phyloP scores from a whole-genome alignment of 2,113 vertebrate species.

The Plectropomus leopardus region DNA sequence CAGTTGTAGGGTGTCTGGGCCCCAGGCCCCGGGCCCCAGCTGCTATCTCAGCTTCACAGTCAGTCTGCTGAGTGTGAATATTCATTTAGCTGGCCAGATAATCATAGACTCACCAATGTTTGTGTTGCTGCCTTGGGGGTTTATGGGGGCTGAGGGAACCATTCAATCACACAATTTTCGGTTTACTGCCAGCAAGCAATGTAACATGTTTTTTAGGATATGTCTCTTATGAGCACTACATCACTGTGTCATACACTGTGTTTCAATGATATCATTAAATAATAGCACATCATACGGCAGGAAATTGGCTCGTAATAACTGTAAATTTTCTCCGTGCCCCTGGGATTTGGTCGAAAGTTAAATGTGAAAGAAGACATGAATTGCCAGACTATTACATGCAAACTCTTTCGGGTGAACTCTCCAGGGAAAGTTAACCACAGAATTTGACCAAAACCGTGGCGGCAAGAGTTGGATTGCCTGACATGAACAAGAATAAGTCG shows the following conservation, averaged over 20 bases:
- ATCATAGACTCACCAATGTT: constrained; percentile 64
- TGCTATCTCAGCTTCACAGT: constrained; percentile 75
- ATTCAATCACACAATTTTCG: constrained; percentile 47
- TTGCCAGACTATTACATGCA: not conserved
- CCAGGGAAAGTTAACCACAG: constrained; percentile 38
- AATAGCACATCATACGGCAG: constrained; percentile 18
- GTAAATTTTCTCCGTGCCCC: constrained; percentile 7
- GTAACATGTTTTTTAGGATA: constrained; percentile 36
- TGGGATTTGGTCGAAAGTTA: constrained; percentile 23
- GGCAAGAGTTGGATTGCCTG: constrained; percentile 43
- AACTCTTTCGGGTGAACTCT: constrained; percentile 20
- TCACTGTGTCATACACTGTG: constrained; percentile 14
- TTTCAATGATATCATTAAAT: constrained; percentile 42
- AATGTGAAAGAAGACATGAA: constrained; percentile 28
- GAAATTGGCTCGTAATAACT: constrained; percentile 31
- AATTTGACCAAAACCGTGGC: constrained; percentile 47
- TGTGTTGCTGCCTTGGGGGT: constrained; percentile 64
- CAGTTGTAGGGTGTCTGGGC: constrained; percentile 41
- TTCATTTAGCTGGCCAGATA: constrained; percentile 73
- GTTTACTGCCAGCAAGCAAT: constrained; percentile 53
- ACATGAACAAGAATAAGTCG: constrained; percentile 63
- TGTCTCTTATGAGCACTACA: constrained; percentile 42
- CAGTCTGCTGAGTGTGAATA: constrained; percentile 75
- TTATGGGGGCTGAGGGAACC: constrained; percentile 43
- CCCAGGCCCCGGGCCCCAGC: constrained; percentile 68